Evolutionary conservation across 2,888 invertebrate genomes (phyloP).

Genomic region (Rhagium mordax): DNA sequence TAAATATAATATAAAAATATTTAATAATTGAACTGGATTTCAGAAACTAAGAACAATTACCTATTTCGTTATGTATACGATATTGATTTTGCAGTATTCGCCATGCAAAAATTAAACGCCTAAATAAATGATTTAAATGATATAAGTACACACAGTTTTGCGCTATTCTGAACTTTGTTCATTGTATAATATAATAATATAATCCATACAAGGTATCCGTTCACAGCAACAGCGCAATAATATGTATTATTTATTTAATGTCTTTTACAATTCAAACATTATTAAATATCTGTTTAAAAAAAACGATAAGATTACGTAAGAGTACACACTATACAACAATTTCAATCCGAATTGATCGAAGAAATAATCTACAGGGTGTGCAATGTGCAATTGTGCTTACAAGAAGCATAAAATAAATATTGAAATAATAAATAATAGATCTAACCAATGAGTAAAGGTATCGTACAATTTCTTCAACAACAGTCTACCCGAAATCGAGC

Average conservation of each 20-base stretch:
- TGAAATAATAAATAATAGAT: no score
- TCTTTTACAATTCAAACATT: neutral
- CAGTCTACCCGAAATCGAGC: no score
- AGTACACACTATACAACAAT: neutral
- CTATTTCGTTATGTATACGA: no score
- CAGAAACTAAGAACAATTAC: no score
- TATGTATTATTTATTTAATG: constrained; percentile 7
- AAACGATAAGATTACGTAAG: constrained; percentile 3
- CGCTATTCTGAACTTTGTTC: constrained; percentile 3
- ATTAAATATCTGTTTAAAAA: neutral
- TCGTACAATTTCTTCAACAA: no score
- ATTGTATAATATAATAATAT: constrained; percentile 10
- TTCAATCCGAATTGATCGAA: neutral
- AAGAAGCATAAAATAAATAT: no score
- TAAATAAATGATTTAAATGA: no score
- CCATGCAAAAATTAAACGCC: no score
- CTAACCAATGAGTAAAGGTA: no score
- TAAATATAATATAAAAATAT: no score
- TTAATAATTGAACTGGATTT: no score
- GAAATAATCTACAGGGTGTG: constrained; percentile 1
- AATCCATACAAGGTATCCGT: constrained; percentile 9
- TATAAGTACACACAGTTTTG: neutral
- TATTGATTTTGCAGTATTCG: no score
- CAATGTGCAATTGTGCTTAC: neutral
- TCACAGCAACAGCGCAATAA: neutral